Evolutionary conservation across 92 coral and sea anemone species (phyloP).

Genomic region (Micromussa lordhowensis): DNA sequence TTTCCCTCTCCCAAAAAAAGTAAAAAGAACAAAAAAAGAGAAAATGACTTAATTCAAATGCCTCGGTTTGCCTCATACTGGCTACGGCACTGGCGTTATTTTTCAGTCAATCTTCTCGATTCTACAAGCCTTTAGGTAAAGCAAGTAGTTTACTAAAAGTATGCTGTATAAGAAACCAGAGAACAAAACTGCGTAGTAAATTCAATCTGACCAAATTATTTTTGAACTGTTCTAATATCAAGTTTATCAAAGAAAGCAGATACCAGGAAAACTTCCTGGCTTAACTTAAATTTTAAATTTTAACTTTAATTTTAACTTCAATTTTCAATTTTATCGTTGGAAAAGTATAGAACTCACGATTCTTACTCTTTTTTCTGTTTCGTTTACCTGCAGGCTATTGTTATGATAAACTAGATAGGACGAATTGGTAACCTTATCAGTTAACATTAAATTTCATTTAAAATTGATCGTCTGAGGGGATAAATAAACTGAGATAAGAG

Average conservation of each 20-base stretch:
- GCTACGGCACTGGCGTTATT: not conserved
- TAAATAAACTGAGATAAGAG: not conserved
- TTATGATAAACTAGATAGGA: not conserved
- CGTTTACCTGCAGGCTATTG: not conserved
- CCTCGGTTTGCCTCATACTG: too few relatives aligned
- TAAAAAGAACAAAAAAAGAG: too few relatives aligned
- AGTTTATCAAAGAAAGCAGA: not conserved
- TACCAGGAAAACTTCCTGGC: not conserved
- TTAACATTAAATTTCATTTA: not conserved
- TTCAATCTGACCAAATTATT: not conserved
- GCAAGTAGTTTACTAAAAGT: not conserved
- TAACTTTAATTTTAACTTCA: not conserved
- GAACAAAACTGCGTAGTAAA: not conserved
- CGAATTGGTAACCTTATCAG: not conserved
- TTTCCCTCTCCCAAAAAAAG: too few relatives aligned
- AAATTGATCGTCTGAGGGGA: not conserved
- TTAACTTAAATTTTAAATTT: not conserved
- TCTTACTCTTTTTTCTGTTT: not conserved
- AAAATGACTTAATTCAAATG: too few relatives aligned
- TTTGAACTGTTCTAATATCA: not conserved
- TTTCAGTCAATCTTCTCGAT: not conserved
- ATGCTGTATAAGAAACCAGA: not conserved
- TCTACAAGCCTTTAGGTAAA: not conserved
- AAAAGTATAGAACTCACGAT: not conserved
- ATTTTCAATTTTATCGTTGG: not conserved